Evolutionary conservation across 2,113 vertebrate species (phyloP).

Genomic region (Tauraco erythrolophus): DNA sequence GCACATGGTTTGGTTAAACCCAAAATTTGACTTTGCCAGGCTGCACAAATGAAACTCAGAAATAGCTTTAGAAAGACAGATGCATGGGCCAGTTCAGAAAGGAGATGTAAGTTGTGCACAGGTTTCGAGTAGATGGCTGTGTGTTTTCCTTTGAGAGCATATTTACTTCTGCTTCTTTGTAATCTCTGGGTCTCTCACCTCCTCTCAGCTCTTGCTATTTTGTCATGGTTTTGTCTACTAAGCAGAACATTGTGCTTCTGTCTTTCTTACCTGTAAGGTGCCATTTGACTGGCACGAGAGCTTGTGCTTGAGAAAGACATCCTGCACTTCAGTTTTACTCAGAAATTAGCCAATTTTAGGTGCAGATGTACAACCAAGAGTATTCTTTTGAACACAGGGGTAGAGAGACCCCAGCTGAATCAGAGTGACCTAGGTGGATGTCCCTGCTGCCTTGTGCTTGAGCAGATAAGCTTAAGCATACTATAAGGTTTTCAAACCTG

Average conservation of each 20-base stretch:
- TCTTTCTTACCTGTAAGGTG: neutral
- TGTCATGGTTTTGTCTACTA: neutral
- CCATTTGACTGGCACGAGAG: neutral
- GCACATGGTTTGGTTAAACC: neutral
- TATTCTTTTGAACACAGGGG: neutral
- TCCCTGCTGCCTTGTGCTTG: neutral
- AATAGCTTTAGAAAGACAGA: neutral
- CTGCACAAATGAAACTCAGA: neutral
- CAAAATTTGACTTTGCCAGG: neutral
- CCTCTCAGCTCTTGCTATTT: neutral
- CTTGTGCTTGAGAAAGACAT: neutral
- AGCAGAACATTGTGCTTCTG: neutral
- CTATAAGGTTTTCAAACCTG: neutral
- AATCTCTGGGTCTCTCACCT: neutral
- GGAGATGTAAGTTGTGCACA: accelerated
- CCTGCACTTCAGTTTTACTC: neutral
- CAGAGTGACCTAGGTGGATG: neutral
- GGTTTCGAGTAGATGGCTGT: neutral
- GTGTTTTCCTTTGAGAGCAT: neutral
- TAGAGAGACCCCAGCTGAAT: neutral
- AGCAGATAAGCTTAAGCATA: neutral
- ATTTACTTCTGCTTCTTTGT: neutral
- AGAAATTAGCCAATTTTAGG: neutral
- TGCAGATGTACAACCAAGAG: neutral
- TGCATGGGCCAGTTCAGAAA: neutral